phyloP scores from a whole-genome alignment of 2,113 vertebrate genomes.

The Archocentrus centrarchus region DNA sequence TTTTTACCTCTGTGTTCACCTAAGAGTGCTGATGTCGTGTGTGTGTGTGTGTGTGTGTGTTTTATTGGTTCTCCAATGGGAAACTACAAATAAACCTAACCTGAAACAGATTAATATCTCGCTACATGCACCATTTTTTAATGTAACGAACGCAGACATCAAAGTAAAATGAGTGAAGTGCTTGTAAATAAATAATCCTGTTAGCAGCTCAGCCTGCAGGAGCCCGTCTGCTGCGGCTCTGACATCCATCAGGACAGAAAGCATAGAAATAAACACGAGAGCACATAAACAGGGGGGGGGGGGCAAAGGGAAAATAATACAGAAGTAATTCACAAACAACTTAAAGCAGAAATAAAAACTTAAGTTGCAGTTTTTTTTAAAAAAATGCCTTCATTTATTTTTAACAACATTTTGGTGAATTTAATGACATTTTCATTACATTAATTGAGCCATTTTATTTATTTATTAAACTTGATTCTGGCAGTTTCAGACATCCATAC shows the following conservation, averaged over 20 bases:
- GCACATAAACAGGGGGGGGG: background rate
- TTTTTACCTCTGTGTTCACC: fast-evolving
- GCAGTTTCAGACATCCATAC: background rate
- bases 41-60: too few species aligned
- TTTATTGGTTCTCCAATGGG: background rate
- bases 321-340: background rate
- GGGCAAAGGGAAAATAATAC: background rate
- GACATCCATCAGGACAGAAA: background rate
- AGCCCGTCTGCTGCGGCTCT: background rate
- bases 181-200: background rate
- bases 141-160: background rate
- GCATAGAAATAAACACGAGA: fast-evolving
- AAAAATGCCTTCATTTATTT: background rate
- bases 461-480: background rate
- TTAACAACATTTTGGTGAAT: background rate
- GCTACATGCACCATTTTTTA: background rate
- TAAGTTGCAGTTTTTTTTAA: background rate
- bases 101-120: too few species aligned
- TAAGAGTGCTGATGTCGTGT: background rate
- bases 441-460: background rate
- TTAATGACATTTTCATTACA: background rate
- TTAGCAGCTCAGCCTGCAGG: background rate
- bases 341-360: background rate
- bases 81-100: too few species aligned
- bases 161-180: background rate